Conservation (phyloP, 1,140 invertebrate species). For the Homalodisca vitripennis region DNA sequence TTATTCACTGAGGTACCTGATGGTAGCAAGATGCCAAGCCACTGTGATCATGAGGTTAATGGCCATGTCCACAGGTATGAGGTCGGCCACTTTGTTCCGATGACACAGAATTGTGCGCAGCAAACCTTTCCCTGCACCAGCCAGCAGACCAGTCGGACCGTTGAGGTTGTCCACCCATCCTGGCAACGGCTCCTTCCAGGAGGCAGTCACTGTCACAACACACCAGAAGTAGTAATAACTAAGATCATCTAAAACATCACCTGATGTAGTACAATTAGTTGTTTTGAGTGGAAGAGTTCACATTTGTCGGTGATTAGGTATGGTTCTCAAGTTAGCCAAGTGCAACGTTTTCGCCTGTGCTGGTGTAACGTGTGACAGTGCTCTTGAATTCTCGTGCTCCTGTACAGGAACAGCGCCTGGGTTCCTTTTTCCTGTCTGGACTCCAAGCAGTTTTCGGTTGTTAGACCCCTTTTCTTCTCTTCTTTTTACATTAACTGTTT, state of each 20-base stretch:
- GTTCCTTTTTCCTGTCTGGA: too few relatives aligned
- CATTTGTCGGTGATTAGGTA: too few relatives aligned
- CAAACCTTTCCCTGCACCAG: slow-evolving; percentile 77
- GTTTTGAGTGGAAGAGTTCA: too few relatives aligned
- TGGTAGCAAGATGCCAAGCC: slow-evolving; percentile 67
- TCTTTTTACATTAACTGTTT: too few relatives aligned
- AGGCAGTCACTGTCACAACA: slow-evolving; percentile 66
- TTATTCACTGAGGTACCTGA: too few relatives aligned
- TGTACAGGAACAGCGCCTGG: too few relatives aligned
- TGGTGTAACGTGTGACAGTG: too few relatives aligned
- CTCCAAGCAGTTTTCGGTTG: too few relatives aligned
- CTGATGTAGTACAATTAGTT: neutral
- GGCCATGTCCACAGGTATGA: slow-evolving; percentile 82
- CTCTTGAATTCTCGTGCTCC: too few relatives aligned
- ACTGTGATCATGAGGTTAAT: slow-evolving; percentile 75
- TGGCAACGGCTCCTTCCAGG: slow-evolving; percentile 66
- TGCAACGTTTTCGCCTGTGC: neutral
- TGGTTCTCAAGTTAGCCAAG: too few relatives aligned
- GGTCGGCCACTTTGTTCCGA: slow-evolving; percentile 63
- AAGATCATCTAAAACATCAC: neutral
- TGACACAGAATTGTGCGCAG: slow-evolving; percentile 69
- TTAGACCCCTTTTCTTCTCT: too few relatives aligned
- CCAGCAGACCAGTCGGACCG: slow-evolving; percentile 79
- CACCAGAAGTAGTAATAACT: neutral
- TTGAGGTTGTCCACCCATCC: slow-evolving; percentile 96